Percentiles rank a stretch among this genome's conserved stretches.
Evolutionary conservation across 2,113 vertebrate genomes (phyloP).

Genomic region (Erinaceus europaeus): DNA sequence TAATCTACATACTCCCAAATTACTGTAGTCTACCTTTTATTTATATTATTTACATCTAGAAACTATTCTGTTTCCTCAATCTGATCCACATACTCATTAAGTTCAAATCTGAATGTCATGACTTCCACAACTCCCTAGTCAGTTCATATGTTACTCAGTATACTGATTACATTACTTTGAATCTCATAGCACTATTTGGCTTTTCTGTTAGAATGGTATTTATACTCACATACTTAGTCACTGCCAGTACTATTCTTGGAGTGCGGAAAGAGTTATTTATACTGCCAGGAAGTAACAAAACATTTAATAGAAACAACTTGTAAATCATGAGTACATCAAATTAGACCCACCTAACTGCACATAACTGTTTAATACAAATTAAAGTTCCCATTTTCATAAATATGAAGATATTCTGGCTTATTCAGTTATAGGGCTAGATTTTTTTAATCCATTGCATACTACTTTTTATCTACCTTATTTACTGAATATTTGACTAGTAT

Average conservation of each 20-base stretch:
- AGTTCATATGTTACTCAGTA: not conserved
- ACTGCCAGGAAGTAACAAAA: not conserved
- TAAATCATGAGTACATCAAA: not conserved
- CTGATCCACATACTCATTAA: not conserved
- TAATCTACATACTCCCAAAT: not conserved
- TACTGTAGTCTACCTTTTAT: not conserved
- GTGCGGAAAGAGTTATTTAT: not conserved
- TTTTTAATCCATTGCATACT: not conserved
- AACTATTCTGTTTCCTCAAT: not conserved
- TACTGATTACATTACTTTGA: not conserved
- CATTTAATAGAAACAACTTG: not conserved
- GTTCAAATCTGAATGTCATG: not conserved
- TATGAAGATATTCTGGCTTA: not conserved
- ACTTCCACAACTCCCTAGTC: not conserved
- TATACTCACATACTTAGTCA: not conserved
- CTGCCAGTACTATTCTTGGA: not conserved
- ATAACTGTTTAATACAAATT: not conserved
- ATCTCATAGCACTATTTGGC: not conserved
- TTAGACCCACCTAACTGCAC: not conserved
- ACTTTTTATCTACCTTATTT: not conserved
- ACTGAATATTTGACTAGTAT: not conserved
- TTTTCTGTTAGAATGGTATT: not conserved
- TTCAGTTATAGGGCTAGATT: not conserved
- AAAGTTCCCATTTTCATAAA: not conserved
- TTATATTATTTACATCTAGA: not conserved